Conservation (phyloP, 2,888 invertebrate genomes). For the Scaptomyza caliginosa region DNA sequence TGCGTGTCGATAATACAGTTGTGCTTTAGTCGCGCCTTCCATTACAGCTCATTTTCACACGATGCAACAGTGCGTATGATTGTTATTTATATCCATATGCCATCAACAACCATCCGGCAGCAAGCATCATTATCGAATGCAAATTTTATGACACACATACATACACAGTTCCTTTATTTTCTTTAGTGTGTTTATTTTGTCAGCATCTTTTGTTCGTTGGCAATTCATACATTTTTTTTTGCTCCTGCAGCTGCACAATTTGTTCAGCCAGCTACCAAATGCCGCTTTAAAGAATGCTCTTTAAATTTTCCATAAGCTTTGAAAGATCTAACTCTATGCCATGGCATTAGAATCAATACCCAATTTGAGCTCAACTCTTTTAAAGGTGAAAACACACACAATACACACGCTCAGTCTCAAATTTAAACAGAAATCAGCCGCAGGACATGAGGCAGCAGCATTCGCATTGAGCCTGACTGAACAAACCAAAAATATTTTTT, state of each 20-base stretch:
- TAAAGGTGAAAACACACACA: background rate
- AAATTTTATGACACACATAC: constrained; percentile 56
- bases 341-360: background rate
- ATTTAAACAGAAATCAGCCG: constrained; percentile 28
- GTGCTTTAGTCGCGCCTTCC: constrained; percentile 50
- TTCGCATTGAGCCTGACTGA: constrained; percentile 32
- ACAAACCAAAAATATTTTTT: constrained; percentile 20
- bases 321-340: background rate
- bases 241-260: background rate
- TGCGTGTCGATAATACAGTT: constrained; percentile 65
- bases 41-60: constrained; percentile 63
- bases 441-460: constrained; percentile 38
- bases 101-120: constrained; percentile 54
- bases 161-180: background rate
- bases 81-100: constrained; percentile 73
- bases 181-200: constrained; percentile 7
- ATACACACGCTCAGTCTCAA: background rate
- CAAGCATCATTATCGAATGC: constrained; percentile 77
- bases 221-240: background rate
- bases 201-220: background rate
- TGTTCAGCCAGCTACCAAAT: background rate
- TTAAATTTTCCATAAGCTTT: background rate
- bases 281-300: background rate
- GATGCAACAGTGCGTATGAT: constrained; percentile 76
- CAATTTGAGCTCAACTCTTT: constrained; percentile 5